Evolutionary conservation across 2,888 invertebrate genomes (phyloP).

Genomic region (Lutraria lutraria): DNA sequence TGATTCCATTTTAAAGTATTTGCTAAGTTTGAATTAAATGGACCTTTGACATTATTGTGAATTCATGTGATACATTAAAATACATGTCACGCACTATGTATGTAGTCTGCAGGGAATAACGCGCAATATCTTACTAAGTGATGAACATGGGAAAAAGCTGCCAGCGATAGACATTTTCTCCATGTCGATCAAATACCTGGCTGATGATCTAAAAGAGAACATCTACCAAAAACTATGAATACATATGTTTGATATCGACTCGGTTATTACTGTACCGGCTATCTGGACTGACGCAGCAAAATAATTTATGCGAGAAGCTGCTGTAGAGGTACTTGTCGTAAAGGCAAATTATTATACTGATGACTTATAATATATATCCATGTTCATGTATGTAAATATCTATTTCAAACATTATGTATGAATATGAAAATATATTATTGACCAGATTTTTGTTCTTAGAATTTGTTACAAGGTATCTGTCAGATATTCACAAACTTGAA

Average conservation of each 20-base stretch:
- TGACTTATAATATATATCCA: no score
- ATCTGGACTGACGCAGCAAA: slow-evolving; percentile 20
- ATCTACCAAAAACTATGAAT: background rate
- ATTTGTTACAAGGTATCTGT: no score
- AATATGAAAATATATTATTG: no score
- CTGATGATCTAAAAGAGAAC: background rate
- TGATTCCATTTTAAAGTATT: no score
- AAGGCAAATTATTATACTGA: background rate
- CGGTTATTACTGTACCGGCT: slow-evolving; percentile 3
- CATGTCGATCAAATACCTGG: slow-evolving; percentile 13
- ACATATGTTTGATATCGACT: background rate
- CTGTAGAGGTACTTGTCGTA: background rate
- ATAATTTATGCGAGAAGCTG: slow-evolving; percentile 20
- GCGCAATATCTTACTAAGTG: background rate
- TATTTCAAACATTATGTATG: no score
- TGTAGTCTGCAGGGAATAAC: slow-evolving; percentile 10
- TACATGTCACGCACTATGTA: no score
- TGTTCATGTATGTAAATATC: no score
- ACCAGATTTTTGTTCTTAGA: no score
- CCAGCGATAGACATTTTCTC: slow-evolving; percentile 22
- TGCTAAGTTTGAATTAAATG: no score
- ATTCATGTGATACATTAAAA: no score
- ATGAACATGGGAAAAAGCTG: slow-evolving; percentile 5
- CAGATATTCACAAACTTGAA: no score
- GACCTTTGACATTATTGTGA: no score